Base-by-base conservation (phyloP, 2,888 invertebrate species). In the Callimorpha dominula region DNA sequence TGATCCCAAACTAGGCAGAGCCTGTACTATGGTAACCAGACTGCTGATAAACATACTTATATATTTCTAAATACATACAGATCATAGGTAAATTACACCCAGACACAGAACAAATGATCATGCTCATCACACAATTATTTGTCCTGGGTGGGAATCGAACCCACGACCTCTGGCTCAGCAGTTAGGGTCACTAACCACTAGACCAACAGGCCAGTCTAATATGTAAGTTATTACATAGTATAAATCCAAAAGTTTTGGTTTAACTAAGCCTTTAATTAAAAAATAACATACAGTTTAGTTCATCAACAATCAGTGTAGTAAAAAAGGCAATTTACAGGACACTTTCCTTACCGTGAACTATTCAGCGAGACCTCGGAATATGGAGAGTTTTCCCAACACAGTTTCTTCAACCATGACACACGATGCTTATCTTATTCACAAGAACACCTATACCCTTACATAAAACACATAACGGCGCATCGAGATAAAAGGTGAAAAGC, bases 381-480 rank as follows among this genome's bases (percentile, higher is more conserved):
- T 15, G 6, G 42, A 71, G 52, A 71, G 11, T 12, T 65, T 74
- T 78, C 72, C 60, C 73, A 64, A 31, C 52, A 17, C 9, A n/a
- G 54, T 73, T 64, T 74, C 50, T 69, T 75, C 74, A 65, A 66
- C 52, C 68, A 60, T 66, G 63, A 73, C 71, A 75, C 20, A n/a
- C 65, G 75, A 82, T 85, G 71, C 73, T 74, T 77, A 80, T 84
- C 81, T 78, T 31, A 52, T 70, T 67, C 62, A 43, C 73, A 71
- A 73, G 71, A 65, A 73, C 62, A 68, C 75, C 75, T 79, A 70
- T 66, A 74, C 71, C 80, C 74, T 81, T 78, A 85, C 77, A 80
- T 80, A 77, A 82, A 80, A 80, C 74, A 78, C 76, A 67, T 79
- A 82, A 82, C 78, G 75, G 81, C 73, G 79, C 69, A 76, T 73